Base-by-base conservation (phyloP, 2,797 vertebrate species). In the Tarsius wallacei region DNA sequence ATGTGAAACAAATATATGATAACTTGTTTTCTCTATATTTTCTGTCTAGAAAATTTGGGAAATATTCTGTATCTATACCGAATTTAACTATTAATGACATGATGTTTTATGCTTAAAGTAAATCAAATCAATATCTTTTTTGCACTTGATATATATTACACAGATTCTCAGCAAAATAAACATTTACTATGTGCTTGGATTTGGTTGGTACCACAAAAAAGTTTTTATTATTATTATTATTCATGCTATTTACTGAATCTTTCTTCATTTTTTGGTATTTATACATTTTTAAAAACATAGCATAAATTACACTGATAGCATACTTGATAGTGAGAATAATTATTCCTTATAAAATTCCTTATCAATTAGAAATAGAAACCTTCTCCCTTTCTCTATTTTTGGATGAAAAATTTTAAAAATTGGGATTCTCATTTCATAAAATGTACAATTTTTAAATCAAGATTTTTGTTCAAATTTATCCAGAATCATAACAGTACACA, bases 381-480 rank as follows among this genome's bases (percentile, higher is more conserved):
- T 73, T 31, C 0, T n/a, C 66, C 26, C 28, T 96, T 88, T 22
- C 8, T 85, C 49, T 70, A 49, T 61, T 87, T 94, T 42, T 83
- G n/a, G 7, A 87, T 70, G 68, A 85, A 91, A 93, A 93, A 10
- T 73, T 83, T 90, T 61, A 13, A 84, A 93, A 96, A 94, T n/a
- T 49, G 2, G 0, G 6, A 33, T 71, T 47, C 9, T 87, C 22
- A 11, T 73, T 95, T 96, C 24, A 94, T 16, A 86, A 73, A 61
- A 74, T 24, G 5, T 78, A 94, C 61, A 88, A 83, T 63, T 47
- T 87, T 31, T 42, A 47, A 90, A 94, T 59, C 7, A 70, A 77
- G 68, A 3, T 61, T 86, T 95, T 93, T 86, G 63, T 90, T 91
- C 26, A 73, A 77, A 96, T 94, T 83, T 91, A 94, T 68, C 70